Percentiles rank a stretch among this genome's conserved stretches.
These are phyloP conservation scores for Urocitellus parryii DNA, from an alignment of 2,113 vertebrate genomes.

Conservation along the genomic window DNA sequence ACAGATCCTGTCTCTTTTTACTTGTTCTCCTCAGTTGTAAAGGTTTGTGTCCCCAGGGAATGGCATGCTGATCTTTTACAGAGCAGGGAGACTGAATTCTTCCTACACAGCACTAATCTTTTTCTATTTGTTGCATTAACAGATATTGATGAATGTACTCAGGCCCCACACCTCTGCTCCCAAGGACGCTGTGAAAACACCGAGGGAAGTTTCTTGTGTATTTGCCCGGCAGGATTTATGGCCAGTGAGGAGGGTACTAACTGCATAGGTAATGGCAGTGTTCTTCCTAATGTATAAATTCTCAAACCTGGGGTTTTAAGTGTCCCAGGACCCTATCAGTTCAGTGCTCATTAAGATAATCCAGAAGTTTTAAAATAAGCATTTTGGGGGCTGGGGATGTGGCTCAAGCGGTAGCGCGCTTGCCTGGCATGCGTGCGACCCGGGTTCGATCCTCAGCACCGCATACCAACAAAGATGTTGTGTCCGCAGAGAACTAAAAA, in stretches of 20 bases:
- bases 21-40: background rate
- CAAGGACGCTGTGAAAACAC: conserved; percentile 94
- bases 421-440: too few relatives aligned
- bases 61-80: background rate
- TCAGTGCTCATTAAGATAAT: background rate
- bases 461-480: too few relatives aligned
- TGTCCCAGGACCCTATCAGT: background rate
- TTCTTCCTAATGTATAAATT: background rate
- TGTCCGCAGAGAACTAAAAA: too few relatives aligned
- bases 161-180: conserved; percentile 89
- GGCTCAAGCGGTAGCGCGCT: too few relatives aligned
- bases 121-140: conserved; percentile 40
- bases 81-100: background rate
- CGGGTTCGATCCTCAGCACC: too few relatives aligned
- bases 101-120: conserved; percentile 40
- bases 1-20: background rate
- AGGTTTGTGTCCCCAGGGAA: background rate
- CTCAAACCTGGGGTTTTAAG: background rate
- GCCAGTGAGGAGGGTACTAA: conserved; percentile 90
- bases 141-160: conserved; percentile 94
- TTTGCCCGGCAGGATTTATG: conserved; percentile 92
- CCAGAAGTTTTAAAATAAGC: background rate
- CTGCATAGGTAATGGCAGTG: conserved; percentile 90
- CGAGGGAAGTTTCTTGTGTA: conserved; percentile 93
- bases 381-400: too few relatives aligned